A percentile compares a stretch with the other conserved stretches of the same genome.
Evolutionary conservation across 1,140 invertebrate genomes (phyloP).

Genomic region (Ephestia elutella): DNA sequence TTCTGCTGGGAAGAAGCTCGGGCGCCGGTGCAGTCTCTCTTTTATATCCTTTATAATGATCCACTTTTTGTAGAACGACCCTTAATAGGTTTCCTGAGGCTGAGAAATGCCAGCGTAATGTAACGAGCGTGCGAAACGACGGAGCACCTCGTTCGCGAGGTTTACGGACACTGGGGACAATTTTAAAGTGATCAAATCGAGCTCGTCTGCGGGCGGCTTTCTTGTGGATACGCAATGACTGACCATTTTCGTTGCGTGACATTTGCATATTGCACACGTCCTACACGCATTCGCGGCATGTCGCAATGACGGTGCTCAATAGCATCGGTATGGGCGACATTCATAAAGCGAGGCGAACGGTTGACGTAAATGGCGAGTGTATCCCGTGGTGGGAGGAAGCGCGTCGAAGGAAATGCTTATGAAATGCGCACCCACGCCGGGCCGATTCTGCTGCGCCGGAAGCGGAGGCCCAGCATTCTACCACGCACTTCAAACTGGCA

Average conservation of each 20-base stretch:
- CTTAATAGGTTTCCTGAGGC: conserved; percentile 67
- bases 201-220: conserved; percentile 11
- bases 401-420: conserved; percentile 55
- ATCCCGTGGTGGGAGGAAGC: conserved; percentile 43
- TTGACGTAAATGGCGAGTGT: conserved; percentile 16
- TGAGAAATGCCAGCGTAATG: conserved; percentile 41
- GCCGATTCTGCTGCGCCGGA: conserved; percentile 43
- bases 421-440: conserved; percentile 53
- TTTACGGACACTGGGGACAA: conserved; percentile 29
- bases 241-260: conserved; percentile 31
- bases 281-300: conserved; percentile 23
- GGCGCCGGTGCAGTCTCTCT: conserved; percentile 63
- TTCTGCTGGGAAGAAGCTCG: conserved; percentile 72
- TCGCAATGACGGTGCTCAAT: conserved; percentile 21
- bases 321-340: conserved; percentile 17
- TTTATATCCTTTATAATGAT: conserved; percentile 71
- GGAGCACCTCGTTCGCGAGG: conserved; percentile 17
- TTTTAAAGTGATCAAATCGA: conserved; percentile 12
- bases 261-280: conserved; percentile 34
- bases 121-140: conserved; percentile 35
- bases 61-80: conserved; percentile 64
- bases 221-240: conserved; percentile 23
- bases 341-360: conserved; percentile 9
- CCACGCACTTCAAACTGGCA: conserved; percentile 23
- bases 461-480: conserved; percentile 45